phyloP scores from a whole-genome alignment of 2,113 vertebrate genomes.

The Gnathonemus echidnorhynchus region DNA sequence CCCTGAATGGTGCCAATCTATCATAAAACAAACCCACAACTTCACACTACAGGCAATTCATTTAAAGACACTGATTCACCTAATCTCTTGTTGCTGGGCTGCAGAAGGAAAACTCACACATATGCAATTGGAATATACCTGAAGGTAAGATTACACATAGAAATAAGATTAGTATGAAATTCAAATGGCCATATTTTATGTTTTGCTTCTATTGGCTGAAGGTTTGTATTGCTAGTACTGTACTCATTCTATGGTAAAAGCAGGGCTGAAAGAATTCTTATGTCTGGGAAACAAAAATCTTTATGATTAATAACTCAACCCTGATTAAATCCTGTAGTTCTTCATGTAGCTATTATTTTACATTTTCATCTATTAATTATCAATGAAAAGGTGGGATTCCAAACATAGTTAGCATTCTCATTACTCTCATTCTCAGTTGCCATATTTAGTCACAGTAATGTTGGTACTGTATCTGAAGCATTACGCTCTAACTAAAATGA shows the following conservation, averaged over 20 bases:
- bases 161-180: background rate
- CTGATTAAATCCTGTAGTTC: background rate
- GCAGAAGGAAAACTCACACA: background rate
- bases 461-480: background rate
- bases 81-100: background rate
- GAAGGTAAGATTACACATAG: background rate
- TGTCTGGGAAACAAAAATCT: background rate
- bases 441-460: background rate
- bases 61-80: background rate
- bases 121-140: background rate
- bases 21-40: background rate
- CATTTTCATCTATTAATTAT: background rate
- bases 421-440: background rate
- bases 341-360: background rate
- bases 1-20: background rate
- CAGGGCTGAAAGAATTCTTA: background rate
- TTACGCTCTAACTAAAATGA: background rate
- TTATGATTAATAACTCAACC: background rate
- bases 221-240: background rate
- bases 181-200: background rate
- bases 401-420: background rate
- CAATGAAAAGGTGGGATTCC: background rate
- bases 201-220: background rate
- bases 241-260: background rate
- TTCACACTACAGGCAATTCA: background rate